Base-by-base conservation (phyloP, 2,113 vertebrate genomes). In the Echinops telfairi region DNA sequence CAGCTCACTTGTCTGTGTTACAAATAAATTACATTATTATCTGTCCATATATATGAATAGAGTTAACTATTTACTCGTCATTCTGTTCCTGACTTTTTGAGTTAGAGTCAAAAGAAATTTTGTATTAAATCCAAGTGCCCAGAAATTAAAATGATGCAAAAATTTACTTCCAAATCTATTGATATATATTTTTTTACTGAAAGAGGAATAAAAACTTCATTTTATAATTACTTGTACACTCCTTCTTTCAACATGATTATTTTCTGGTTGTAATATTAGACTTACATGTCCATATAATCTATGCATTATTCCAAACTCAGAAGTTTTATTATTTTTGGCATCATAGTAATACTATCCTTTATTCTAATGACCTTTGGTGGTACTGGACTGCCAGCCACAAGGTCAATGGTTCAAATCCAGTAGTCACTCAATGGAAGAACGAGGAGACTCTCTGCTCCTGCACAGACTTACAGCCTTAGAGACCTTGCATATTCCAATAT, bases 211-310 rank as follows among this genome's bases (percentile, higher is more conserved):
- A 70, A 53, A 80, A 89, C 12, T 92, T 92, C 15, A 82, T 86
- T 94, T 91, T 84, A 88, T 88, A 90, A 87, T 89, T 25, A 84
- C 16, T n/a, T 75, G 0, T 83, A 1, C 73, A 88, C 66, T 17
- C 58, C 25, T 60, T 43, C 15, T 62, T 47, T 90, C 75, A 83
- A 64, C 29, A 33, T 58, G 36, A 88, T 22, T 86, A 82, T 53
- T 85, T 94, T 94, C 64, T 14, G 27, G 75, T 94, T 83, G 60
- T 20, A 86, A 78, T 88, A 82, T 87, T 91, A 83, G 66, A 82
- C 6, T 85, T 84, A 36, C 27, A 43, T 77, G 15, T 53, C 47
- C 33, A 91, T 0, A 68, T 84, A 78, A 89, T 77, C 70, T 83
- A 79, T 10, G 92, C 16, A 75, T 88, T 58, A 88, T 83, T 92